phyloP scores from a whole-genome alignment of 2,888 invertebrate species.

The Cheilosia scutellata region DNA sequence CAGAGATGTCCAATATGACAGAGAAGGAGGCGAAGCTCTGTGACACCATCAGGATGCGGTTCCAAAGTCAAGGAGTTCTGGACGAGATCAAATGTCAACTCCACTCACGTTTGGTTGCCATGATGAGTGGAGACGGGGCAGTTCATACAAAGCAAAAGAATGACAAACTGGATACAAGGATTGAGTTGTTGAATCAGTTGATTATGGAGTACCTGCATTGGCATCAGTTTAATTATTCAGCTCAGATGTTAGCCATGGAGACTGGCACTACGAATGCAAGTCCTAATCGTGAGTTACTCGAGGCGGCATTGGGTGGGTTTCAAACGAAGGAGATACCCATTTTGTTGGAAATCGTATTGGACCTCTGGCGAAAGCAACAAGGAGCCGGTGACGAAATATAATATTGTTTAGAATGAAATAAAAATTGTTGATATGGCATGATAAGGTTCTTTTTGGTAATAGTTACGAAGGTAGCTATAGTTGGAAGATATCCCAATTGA shows the following conservation, averaged over 20 bases:
- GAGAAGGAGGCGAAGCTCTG: constrained; percentile 77
- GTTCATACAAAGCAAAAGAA: background rate
- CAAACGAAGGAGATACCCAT: constrained; percentile 79
- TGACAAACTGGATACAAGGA: constrained; percentile 72
- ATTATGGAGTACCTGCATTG: constrained; percentile 82
- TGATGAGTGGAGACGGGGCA: constrained; percentile 77
- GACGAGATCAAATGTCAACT: constrained; percentile 79
- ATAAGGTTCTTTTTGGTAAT: no score
- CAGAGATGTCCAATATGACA: constrained; percentile 27
- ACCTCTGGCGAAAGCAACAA: constrained; percentile 66
- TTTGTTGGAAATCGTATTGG: constrained; percentile 78
- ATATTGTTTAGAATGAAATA: background rate
- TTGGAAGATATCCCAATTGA: no score
- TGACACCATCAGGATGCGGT: constrained; percentile 78
- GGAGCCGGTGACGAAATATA: constrained; percentile 14
- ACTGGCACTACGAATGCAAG: constrained; percentile 76
- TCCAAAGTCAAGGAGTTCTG: constrained; percentile 79
- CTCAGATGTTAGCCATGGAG: constrained; percentile 82
- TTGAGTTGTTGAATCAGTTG: constrained; percentile 80
- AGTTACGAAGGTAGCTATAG: no score
- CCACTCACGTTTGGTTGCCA: constrained; percentile 79
- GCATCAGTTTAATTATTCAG: constrained; percentile 82
- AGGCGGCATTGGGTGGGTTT: constrained; percentile 77
- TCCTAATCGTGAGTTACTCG: constrained; percentile 78
- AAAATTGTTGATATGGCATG: no score